Base-by-base conservation (phyloP, 2,888 invertebrate species). In the Chironomus tentans region DNA sequence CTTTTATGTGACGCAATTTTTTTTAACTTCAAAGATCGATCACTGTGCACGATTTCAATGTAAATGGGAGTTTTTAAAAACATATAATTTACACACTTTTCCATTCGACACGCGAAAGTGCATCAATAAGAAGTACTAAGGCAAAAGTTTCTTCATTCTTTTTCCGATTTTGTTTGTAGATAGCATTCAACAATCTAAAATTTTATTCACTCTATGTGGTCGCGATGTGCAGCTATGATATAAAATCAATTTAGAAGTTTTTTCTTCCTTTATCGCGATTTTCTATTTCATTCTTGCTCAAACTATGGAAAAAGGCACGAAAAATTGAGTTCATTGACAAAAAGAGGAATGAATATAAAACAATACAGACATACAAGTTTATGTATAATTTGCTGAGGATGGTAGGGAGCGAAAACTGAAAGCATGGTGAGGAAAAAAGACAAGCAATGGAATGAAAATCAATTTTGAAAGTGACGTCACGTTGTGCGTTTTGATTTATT, bases 321-420 rank as follows among this genome's bases (percentile, higher is more conserved):
- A 74, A 47, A 38, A 73, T 22, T 74, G 74, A 68, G 68, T 74
- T 74, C 68, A 74, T 74, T 74, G 68, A 74, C 68, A 74, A 74
- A 74, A 74, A 50, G 15, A 7, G 72, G 61, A 50, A 48, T 68
- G 15, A 28, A 7, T 68, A 38, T 4, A 15, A 18, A 15, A 56
- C 56, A 15, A 56, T 18, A 18, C 15, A 56, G 18, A 56, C 38
- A 38, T 38, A 38, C 38, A 56, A 56, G 7, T 56, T 56, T 56
- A 56, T 56, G 56, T 15, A 56, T 18, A 56, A 4, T 15, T n/a
- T 56, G 18, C 6, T 7, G 12, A 50, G 50, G 6, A 15, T 15
- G 13, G 50, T 15, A 13, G 50, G 56, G n/a, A 4, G 48, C 48
- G 3, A 48, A 13, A 48, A 62, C 4, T 24, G 50, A 70, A 70